Evolutionary conservation across 1,140 invertebrate genomes (phyloP), one percentile per base, ranked within the genome.

Genomic region (Laupala kohalensis): DNA sequence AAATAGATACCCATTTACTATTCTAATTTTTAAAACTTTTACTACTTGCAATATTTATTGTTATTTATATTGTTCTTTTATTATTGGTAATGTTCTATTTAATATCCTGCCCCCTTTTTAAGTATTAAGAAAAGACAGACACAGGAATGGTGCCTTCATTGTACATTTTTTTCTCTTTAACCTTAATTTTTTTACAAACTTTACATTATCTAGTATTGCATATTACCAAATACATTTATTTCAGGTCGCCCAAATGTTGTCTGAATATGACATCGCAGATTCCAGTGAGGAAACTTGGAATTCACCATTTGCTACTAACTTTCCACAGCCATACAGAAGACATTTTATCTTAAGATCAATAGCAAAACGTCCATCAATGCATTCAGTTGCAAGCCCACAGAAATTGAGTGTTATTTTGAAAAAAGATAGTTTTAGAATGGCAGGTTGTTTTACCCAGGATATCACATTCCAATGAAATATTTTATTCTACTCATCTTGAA

Each of bases 391-490:
- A 27, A 83, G 85, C 37, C 86, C 87, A 2, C 90, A 92, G 75
- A 82, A 88, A 74, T 81, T 92, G 77, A 87, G 87, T 74, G 87
- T 86, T 65, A 82, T 86, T 27, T 77, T 91, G 2, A 82, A 85
- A 67, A 83, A 84, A 30, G 85, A 88, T 64, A 85, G 86, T 72
- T 89, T 90, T 75, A 79, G 89, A 71, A 77, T 92, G 27, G 85
- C 86, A 65, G 89, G 89, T 15, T 88, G 89, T 62, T 91, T 91
- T 76, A 86, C 87, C 5, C 86, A 89, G 74, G 90, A 92, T 76
- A 88, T 86, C 2, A 83, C 86, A 30, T 92, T 90, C 78, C 81
- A 72, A 23, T 69, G 24, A 29, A 37, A 2, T n/a, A 27, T 67
- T 6, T 67, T 4, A n/a, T 1, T 28, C 13, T 67, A 13, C 25